These are phyloP conservation scores for Apeltes quadracus DNA, from an alignment of 2,113 vertebrate species.

Conservation along the genomic window DNA sequence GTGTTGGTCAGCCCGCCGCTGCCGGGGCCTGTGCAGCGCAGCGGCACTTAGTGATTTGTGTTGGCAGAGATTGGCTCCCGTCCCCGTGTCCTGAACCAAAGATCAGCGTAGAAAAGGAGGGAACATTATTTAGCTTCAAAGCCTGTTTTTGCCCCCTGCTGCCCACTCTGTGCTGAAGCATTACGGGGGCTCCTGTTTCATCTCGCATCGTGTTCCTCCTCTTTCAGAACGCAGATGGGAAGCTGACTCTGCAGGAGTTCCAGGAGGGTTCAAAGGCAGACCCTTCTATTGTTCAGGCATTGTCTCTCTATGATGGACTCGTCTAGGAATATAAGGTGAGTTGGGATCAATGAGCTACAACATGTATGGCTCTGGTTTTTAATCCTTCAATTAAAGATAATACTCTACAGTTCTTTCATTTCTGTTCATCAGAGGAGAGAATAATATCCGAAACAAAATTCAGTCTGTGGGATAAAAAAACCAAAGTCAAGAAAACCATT, in stretches of 20 bases:
- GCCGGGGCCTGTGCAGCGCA: slow-evolving; percentile 51
- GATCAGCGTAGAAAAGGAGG: slow-evolving; percentile 24
- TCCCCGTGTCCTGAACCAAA: slow-evolving; percentile 57
- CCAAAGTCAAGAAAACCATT: slow-evolving; percentile 58
- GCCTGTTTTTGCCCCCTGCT: slow-evolving; percentile 70
- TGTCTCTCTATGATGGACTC: slow-evolving; percentile 97
- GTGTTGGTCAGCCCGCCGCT: slow-evolving; percentile 38
- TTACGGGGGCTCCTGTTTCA: slow-evolving; percentile 13
- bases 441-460: slow-evolving; percentile 16
- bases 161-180: slow-evolving; percentile 33
- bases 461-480: slow-evolving; percentile 30
- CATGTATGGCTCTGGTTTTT: slow-evolving; percentile 19
- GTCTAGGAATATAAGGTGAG: slow-evolving; percentile 91
- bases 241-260: slow-evolving; percentile 97
- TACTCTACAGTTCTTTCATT: slow-evolving; percentile 12
- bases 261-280: slow-evolving; percentile 98
- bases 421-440: slow-evolving; percentile 22
- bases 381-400: slow-evolving; percentile 24
- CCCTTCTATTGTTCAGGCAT: slow-evolving; percentile 96
- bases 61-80: slow-evolving; percentile 42
- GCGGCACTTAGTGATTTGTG: slow-evolving; percentile 60
- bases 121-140: slow-evolving; percentile 11
- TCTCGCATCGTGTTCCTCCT: slow-evolving; percentile 35
- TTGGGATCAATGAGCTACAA: slow-evolving; percentile 43
- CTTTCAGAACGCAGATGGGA: slow-evolving; percentile 92